Conservation (phyloP, 2,888 invertebrate species). For the Nematopogon swammerdamellus region DNA sequence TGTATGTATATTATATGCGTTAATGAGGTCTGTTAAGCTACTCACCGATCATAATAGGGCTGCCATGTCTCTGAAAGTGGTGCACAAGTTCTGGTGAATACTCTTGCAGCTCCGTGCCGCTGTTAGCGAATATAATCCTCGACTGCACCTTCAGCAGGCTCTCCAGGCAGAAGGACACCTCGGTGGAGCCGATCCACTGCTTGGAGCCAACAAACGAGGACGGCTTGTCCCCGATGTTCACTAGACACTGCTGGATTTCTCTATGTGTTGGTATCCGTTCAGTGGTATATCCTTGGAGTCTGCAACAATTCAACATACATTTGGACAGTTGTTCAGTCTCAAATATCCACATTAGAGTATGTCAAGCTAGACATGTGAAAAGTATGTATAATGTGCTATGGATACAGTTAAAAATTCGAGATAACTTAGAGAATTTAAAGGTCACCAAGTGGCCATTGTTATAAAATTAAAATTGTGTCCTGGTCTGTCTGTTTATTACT, state of each 20-base stretch:
- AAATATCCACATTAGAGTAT: neutral
- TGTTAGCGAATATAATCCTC: conserved; percentile 81
- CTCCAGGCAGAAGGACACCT: conserved; percentile 91
- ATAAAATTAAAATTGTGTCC: too few relatives aligned
- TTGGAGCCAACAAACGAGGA: conserved; percentile 81
- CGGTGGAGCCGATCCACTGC: conserved; percentile 98
- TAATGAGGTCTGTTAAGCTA: too few relatives aligned
- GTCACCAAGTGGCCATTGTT: too few relatives aligned
- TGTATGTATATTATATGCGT: too few relatives aligned
- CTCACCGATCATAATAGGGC: conserved; percentile 97
- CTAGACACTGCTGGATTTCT: conserved; percentile 92
- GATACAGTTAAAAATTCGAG: too few relatives aligned
- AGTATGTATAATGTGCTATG: too few relatives aligned
- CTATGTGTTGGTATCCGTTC: conserved; percentile 73
- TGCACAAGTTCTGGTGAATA: conserved; percentile 79
- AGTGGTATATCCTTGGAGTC: conserved; percentile 79
- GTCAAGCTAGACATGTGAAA: too few relatives aligned
- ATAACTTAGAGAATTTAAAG: too few relatives aligned
- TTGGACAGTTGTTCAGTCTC: neutral
- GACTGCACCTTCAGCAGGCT: conserved; percentile 72
- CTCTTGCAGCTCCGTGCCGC: conserved; percentile 77
- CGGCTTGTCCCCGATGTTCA: conserved; percentile 92
- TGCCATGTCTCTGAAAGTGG: conserved; percentile 92
- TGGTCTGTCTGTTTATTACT: too few relatives aligned
- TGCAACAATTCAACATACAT: conserved; percentile 17